Evolutionary conservation across 1,140 invertebrate species (phyloP), one percentile per base, ranked within the genome.

Genomic region (Forficula auricularia): DNA sequence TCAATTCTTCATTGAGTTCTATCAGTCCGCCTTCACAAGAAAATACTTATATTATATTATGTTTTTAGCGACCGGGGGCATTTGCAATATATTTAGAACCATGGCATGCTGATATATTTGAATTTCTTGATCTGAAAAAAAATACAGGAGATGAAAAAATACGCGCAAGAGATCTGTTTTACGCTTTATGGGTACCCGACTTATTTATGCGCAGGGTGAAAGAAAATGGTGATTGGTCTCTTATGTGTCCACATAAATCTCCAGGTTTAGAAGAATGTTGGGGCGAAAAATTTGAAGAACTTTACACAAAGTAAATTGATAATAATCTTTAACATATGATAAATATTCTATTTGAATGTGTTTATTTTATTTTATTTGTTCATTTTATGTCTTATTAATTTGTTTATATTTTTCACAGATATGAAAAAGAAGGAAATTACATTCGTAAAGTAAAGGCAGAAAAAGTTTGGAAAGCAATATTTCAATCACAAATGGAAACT

Each of bases 61-160:
- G 10, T 27, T 27, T 27, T 27, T 27, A 6, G 10, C 10, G 22
- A 10, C 10, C 22, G 22, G 76, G 78, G 39, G 76, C 77, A 2
- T 80, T 81, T 63, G 75, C 78, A 27, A 74, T 82, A 44, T 80
- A 80, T 55, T 49, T 80, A 32, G 79, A 81, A 52, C 77, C 77
- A 6, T 81, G 77, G 77, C 77, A 81, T 59, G 66, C 75, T 0
- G 77, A 82, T 54, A 59, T 80, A 41, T 75, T 76, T 52, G 71
- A 73, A 19, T 80, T 80, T 57, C 53, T 79, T 18, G 68, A 77
- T 47, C 54, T 77, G 32, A 67, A 67, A 39, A 78, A 76, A 52
- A 81, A 80, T 53, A 73, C 66, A 40, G 73, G 75, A 6, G 62
- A 63, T 42, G 73, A 78, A 48, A 71, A 77, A 50, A 54, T 62